Evolutionary conservation across 2,113 vertebrate species (phyloP).

Genomic region (Thamnophis sirtalis): DNA sequence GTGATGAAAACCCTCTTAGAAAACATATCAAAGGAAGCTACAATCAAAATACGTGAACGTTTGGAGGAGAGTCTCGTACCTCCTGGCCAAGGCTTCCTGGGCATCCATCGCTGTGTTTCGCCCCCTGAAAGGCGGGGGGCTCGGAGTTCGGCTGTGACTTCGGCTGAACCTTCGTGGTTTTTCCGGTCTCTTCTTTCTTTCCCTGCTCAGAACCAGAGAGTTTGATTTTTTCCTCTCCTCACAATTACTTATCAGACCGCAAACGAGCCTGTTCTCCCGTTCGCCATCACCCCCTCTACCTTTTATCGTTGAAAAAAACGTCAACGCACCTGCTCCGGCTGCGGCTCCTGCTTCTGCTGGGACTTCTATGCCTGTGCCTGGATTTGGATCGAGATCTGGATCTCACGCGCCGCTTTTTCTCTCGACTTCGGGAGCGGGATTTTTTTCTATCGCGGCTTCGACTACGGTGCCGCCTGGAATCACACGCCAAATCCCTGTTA

Average conservation of each 20-base stretch:
- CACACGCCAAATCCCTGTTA: slow-evolving; percentile 38
- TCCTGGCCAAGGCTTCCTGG: slow-evolving; percentile 92
- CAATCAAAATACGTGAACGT: not conserved
- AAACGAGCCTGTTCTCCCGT: not conserved
- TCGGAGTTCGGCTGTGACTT: slow-evolving; percentile 83
- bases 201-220: slow-evolving; percentile 69
- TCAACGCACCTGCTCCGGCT: slow-evolving; percentile 86
- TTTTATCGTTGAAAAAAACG: rapidly evolving
- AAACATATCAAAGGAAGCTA: not conserved
- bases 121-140: slow-evolving; percentile 86
- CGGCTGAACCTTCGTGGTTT: slow-evolving; percentile 84
- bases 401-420: slow-evolving; percentile 83
- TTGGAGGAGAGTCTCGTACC: slow-evolving; percentile 64
- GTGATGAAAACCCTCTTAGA: not conserved
- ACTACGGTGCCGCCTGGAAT: slow-evolving; percentile 85
- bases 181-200: slow-evolving; percentile 87
- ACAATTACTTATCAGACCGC: not conserved
- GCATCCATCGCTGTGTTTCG: slow-evolving; percentile 98
- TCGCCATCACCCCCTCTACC: no score
- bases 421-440: slow-evolving; percentile 84
- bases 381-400: slow-evolving; percentile 87
- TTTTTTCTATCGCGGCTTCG: slow-evolving; percentile 86
- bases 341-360: slow-evolving; percentile 85
- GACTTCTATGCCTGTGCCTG: slow-evolving; percentile 87
- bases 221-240: not conserved